Conservation (phyloP, 2,113 vertebrate genomes). For the Patagioenas fasciata region DNA sequence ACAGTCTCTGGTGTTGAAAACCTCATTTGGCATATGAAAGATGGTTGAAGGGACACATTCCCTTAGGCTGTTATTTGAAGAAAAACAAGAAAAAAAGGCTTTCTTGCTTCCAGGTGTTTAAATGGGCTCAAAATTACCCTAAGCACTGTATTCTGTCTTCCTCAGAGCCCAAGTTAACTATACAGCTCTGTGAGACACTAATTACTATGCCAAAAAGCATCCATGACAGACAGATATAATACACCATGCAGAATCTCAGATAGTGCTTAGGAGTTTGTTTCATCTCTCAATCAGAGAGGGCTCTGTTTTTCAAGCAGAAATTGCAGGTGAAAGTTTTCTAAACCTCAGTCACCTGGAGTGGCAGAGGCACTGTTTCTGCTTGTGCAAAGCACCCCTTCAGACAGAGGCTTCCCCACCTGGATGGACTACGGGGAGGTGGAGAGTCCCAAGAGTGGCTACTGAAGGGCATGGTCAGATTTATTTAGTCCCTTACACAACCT, state of each 20-base stretch:
- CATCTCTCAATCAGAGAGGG: not conserved
- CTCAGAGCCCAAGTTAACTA: not conserved
- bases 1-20: not conserved
- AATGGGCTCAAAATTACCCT: not conserved
- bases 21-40: not conserved
- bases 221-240: not conserved
- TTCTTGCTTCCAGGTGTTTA: not conserved
- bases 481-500: not conserved
- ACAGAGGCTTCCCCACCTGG: not conserved
- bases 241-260: not conserved
- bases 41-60: not conserved
- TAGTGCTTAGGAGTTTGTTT: not conserved
- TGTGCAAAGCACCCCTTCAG: not conserved
- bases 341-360: not conserved
- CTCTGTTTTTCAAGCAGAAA: not conserved
- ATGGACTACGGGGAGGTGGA: rapidly evolving
- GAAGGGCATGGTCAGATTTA: not conserved
- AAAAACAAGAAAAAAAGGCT: not conserved
- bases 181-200: not conserved
- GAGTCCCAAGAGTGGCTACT: not conserved
- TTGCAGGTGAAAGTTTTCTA: not conserved
- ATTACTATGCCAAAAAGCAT: not conserved
- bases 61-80: not conserved
- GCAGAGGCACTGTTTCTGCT: not conserved
- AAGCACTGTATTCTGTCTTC: not conserved